Base-by-base conservation (phyloP, 2,888 invertebrate species). In the Nysson spinosus region DNA sequence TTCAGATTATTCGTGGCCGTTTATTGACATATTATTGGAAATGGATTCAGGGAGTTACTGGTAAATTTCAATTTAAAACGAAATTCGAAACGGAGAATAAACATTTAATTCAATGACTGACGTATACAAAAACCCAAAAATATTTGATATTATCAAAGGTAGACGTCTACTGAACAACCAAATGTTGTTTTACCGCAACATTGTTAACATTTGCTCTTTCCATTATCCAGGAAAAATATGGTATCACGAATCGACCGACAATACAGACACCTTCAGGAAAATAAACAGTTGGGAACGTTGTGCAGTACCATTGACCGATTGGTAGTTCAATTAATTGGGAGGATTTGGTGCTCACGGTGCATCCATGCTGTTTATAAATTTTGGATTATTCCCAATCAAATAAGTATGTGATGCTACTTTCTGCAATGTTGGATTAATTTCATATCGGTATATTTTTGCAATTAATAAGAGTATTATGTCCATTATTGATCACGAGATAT, bases 301-400 rank as follows among this genome's bases (percentile, higher is more conserved):
- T 7, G 20, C 12, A 28, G 20, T 11, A 37, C 32, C 37, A 37
- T 62, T 22, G 42, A 47, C 35, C 30, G 28, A 64, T 56, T 35
- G 65, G 16, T 32, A 19, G 47, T 46, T 43, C 47, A 64, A 64
- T 64, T 52, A 65, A 51, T 22, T 42, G n/a, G 35, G 26, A 37
- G 32, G 20, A 66, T 16, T 7, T 42, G 57, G 65, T 64, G 47
- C 47, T 32, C 56, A 4, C 20, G 4, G 5, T 16, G 14, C 28
- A 14, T 34, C 32, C 47, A 37, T 26, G 42, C 35, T 16, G 20
- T 44, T 7, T 42, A 17, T 28, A 51, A 57, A 57, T 64, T 32
- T 51, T 14, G 20, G 12, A 44, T 55, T 7, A 5, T 35, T 28
- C n/a, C 6, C 12, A 4, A 32, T 14, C 12, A 12, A 42, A 19